Percentiles rank a stretch among this genome's conserved stretches.
Evolutionary conservation across 2,888 invertebrate species (phyloP).

Genomic region (Macaria notata): DNA sequence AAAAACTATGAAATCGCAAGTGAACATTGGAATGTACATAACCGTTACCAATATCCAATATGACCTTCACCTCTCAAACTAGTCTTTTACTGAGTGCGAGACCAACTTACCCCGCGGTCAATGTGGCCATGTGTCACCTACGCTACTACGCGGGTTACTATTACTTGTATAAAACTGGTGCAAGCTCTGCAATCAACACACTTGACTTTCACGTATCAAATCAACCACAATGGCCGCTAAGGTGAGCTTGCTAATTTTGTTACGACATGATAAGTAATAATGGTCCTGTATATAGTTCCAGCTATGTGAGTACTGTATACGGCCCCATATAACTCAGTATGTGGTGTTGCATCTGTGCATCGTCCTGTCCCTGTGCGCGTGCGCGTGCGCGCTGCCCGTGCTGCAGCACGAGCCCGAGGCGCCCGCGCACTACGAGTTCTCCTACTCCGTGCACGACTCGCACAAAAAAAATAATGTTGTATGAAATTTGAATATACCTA

Average conservation of each 20-base stretch:
- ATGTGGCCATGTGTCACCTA: conserved; percentile 34
- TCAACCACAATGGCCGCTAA: conserved; percentile 69
- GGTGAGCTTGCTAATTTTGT: conserved; percentile 39
- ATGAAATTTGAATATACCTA: no score
- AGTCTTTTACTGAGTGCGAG: conserved; percentile 38
- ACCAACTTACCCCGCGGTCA: conserved; percentile 31
- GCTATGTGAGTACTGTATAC: no score
- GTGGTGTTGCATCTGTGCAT: conserved; percentile 48
- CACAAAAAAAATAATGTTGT: conserved; percentile 40
- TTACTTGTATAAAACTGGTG: conserved; percentile 58
- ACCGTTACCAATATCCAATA: no score
- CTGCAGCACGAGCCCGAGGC: conserved; percentile 58
- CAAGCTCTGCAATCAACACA: conserved; percentile 48
- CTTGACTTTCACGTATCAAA: conserved; percentile 52
- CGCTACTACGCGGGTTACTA: conserved; percentile 38
- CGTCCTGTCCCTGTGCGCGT: conserved; percentile 53
- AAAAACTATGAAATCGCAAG: no score
- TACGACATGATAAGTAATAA: no score
- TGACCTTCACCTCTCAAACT: conserved; percentile 56
- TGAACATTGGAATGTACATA: no score
- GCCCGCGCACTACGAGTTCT: conserved; percentile 71
- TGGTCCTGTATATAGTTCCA: no score
- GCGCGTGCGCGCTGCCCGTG: conserved; percentile 39
- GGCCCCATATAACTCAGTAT: no score
- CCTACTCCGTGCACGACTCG: conserved; percentile 70